Evolutionary conservation across 1,140 invertebrate genomes (phyloP).

Genomic region (Penaeus vannamei): DNA sequence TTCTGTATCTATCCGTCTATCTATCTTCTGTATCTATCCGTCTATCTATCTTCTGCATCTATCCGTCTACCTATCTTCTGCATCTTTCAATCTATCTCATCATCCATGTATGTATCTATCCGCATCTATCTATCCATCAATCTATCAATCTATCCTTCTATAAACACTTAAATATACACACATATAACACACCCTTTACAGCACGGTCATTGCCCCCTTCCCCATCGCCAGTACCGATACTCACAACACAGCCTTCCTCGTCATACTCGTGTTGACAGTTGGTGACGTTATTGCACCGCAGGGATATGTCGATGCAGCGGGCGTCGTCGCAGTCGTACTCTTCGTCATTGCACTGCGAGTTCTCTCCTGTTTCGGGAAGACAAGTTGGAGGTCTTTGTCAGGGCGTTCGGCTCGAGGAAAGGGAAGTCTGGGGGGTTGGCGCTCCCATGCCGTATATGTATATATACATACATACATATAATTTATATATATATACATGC

Average conservation of each 20-base stretch:
- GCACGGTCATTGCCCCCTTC: too few species aligned
- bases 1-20: conserved; percentile 16
- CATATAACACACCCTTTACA: background rate
- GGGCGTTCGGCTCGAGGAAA: background rate
- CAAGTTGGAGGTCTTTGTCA: conserved; percentile 16
- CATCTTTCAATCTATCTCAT: background rate
- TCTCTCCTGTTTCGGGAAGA: conserved; percentile 9
- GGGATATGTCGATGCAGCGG: conserved; percentile 81
- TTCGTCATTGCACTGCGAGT: conserved; percentile 69
- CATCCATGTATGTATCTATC: background rate
- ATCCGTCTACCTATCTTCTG: background rate
- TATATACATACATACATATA: too few species aligned
- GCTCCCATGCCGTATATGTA: too few species aligned
- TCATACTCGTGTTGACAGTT: conserved; percentile 88
- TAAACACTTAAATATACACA: conserved; percentile 26
- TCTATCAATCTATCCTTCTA: background rate
- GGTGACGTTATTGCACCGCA: conserved; percentile 82
- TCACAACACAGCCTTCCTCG: conserved; percentile 78
- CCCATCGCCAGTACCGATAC: background rate
- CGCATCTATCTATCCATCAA: background rate
- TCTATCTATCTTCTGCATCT: conserved; percentile 8
- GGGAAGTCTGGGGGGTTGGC: background rate
- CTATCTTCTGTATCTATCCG: background rate
- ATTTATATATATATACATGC: too few species aligned
- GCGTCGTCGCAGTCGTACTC: conserved; percentile 90